These are phyloP conservation scores for Idaea biselata DNA, from an alignment of 2,888 invertebrate genomes.

Conservation along the genomic window DNA sequence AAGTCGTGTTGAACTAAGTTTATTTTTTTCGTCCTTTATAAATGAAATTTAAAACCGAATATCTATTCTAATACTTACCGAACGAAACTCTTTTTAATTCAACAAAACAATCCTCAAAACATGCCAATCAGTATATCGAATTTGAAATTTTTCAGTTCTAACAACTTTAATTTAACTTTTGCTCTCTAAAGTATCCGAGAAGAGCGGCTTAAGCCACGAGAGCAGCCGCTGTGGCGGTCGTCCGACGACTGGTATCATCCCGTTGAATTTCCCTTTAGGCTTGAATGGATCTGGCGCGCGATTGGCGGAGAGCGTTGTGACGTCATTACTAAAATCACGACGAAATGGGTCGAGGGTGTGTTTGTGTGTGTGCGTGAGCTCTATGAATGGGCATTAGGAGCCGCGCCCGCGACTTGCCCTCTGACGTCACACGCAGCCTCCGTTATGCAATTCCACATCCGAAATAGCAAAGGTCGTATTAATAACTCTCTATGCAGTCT, in stretches of 20 bases:
- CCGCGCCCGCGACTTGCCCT: conserved; percentile 65
- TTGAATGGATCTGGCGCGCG: conserved; percentile 84
- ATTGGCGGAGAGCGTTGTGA: conserved; percentile 83
- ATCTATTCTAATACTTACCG: conserved; percentile 26
- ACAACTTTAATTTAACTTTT: conserved; percentile 20
- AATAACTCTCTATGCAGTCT: conserved; percentile 48
- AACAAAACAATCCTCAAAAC: conserved; percentile 6
- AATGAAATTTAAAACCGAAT: background rate
- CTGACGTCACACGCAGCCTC: conserved; percentile 63
- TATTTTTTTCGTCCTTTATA: background rate
- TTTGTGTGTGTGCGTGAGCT: conserved; percentile 47
- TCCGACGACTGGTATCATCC: conserved; percentile 70
- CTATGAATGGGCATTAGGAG: conserved; percentile 66
- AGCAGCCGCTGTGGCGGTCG: conserved; percentile 54
- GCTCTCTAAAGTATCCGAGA: conserved; percentile 14
- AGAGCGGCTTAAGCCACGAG: conserved; percentile 29
- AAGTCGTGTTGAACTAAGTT: conserved; percentile 12
- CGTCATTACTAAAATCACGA: conserved; percentile 84
- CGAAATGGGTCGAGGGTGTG: conserved; percentile 74
- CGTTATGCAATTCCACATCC: conserved; percentile 63
- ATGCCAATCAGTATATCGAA: conserved; percentile 16
- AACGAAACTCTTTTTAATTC: background rate
- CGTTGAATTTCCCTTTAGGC: conserved; percentile 80
- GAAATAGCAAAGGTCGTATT: conserved; percentile 54
- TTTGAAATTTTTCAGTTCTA: conserved; percentile 22